phyloP scores from a whole-genome alignment of 2,888 invertebrate genomes.

The Lasioglossum figueresi region DNA sequence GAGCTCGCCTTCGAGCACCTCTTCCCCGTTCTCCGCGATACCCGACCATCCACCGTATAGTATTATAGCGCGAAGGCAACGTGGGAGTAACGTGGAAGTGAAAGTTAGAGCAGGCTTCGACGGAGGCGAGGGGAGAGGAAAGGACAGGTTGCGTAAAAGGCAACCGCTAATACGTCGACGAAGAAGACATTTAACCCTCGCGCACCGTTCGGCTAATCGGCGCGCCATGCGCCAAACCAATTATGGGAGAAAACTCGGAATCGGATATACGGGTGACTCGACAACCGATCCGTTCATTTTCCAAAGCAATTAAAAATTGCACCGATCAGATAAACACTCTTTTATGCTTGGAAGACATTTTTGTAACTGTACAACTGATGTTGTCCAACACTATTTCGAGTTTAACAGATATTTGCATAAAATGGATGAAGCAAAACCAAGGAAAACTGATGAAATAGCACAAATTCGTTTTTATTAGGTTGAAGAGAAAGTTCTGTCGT shows the following conservation, averaged over 20 bases:
- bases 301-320: too few species aligned
- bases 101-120: slow-evolving; percentile 67
- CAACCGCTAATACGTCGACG: slow-evolving; percentile 44
- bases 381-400: too few species aligned
- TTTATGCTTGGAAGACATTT: too few species aligned
- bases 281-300: not conserved
- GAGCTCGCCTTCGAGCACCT: not conserved
- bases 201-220: not conserved
- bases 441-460: too few species aligned
- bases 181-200: slow-evolving; percentile 52
- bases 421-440: too few species aligned
- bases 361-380: too few species aligned
- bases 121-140: not conserved
- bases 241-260: not conserved
- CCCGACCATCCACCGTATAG: slow-evolving; percentile 13
- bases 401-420: too few species aligned
- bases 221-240: not conserved
- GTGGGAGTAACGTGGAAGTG: slow-evolving; percentile 78
- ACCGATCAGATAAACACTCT: too few species aligned
- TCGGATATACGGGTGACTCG: not conserved
- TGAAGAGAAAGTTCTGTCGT: too few species aligned
- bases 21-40: not conserved
- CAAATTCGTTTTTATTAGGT: too few species aligned
- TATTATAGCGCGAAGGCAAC: slow-evolving; percentile 72
- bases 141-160: slow-evolving; percentile 54